phyloP scores from a whole-genome alignment of 2,888 invertebrate species.

The Macropis europaea region DNA sequence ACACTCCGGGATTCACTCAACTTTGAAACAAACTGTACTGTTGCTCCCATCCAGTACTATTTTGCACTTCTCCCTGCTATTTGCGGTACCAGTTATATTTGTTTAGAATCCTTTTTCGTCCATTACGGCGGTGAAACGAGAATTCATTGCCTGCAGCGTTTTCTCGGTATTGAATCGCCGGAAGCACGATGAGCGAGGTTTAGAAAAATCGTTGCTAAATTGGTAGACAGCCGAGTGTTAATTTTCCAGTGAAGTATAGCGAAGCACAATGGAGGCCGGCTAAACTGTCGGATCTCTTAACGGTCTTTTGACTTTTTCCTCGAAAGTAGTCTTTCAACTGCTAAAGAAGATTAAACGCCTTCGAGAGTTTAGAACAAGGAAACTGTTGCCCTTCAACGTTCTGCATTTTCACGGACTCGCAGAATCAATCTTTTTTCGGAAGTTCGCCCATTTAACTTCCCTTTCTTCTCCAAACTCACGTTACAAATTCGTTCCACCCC shows the following conservation, averaged over 20 bases:
- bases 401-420: neutral
- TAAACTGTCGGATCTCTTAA: neutral
- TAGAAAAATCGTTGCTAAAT: neutral
- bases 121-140: neutral
- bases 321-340: neutral
- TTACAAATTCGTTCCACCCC: too few species aligned
- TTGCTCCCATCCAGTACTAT: too few species aligned
- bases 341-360: conserved; percentile 29
- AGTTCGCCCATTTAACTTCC: conserved; percentile 20
- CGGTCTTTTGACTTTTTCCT: neutral
- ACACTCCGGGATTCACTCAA: too few species aligned
- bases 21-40: too few species aligned
- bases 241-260: neutral
- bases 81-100: too few species aligned
- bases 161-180: neutral
- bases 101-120: too few species aligned
- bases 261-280: neutral
- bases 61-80: too few species aligned
- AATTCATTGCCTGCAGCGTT: conserved; percentile 1
- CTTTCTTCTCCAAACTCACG: too few species aligned
- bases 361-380: conserved; percentile 9
- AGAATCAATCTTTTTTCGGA: conserved; percentile 28
- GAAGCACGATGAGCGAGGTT: neutral
- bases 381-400: conserved; percentile 17
- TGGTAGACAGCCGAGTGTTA: neutral